phyloP scores from a whole-genome alignment of 2,797 vertebrate species.

The Acanthiza pusilla region DNA sequence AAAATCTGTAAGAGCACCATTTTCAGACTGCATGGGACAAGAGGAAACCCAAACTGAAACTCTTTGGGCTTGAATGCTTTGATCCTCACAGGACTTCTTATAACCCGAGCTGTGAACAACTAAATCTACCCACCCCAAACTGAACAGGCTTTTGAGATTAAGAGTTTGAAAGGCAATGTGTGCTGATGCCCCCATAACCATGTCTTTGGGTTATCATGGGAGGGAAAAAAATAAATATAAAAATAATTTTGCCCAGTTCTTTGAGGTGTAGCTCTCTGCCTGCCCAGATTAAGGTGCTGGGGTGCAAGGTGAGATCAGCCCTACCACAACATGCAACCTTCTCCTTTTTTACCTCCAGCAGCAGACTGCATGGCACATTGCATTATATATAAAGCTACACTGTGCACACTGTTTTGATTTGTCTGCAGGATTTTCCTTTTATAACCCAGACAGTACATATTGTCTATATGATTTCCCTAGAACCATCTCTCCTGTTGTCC shows the following conservation, averaged over 20 bases:
- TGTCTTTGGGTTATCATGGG: background rate
- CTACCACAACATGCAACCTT: background rate
- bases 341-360: background rate
- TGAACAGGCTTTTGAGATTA: background rate
- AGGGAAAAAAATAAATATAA: background rate
- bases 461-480: background rate
- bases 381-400: background rate
- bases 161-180: background rate
- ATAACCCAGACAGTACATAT: background rate
- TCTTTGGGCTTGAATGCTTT: background rate
- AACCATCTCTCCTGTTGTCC: background rate
- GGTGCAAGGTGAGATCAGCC: background rate
- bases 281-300: background rate
- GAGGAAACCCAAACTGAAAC: background rate
- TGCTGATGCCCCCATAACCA: background rate
- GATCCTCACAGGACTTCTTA: background rate
- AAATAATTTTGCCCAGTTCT: background rate
- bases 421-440: background rate
- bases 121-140: background rate
- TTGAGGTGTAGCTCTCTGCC: background rate
- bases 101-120: background rate
- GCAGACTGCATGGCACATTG: background rate
- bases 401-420: background rate
- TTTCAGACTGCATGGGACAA: background rate
- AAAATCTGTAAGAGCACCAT: background rate